Evolutionary conservation across 2,888 invertebrate genomes (phyloP), one percentile per base, ranked within the genome.

Genomic region (Malthinus seriepunctatus): DNA sequence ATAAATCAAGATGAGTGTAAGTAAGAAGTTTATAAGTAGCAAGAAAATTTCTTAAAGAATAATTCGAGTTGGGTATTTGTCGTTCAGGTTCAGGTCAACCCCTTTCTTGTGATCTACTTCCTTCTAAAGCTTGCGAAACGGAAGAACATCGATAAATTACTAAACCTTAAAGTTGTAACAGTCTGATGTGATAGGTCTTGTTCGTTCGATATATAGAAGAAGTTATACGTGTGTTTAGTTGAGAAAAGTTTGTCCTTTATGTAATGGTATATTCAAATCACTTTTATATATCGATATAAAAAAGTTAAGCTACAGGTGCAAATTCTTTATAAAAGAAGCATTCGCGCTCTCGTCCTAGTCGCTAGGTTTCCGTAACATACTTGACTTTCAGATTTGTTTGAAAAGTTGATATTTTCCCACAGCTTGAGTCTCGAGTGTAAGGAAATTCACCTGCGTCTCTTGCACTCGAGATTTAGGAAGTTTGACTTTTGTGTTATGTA

Each of bases 371-470:
- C 47, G 53, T 46, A 63, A 67, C 60, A 68, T 57, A 67, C 64
- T 68, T 68, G 68, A 69, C 66, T 67, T 68, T 67, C 63, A 69
- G 67, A 68, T 68, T 69, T 69, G 67, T 67, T 65, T 61, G 63
- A 63, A 66, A 67, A 66, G 56, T 69, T 67, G 33, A 57, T 59
- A 63, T 65, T 64, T 61, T 64, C 23, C 23, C 23, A 23, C 23
- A 23, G 23, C 23, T 64, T 59, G 53, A 44, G 61, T 66, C 58
- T 56, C 64, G 52, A 60, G 64, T 68, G 66, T 56, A 65, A 63
- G 62, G 59, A 55, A 56, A 57, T 54, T 50, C 68, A 68, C 67
- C 68, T 68, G 68, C 65, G 62, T 44, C 68, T 12, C 5, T 47
- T 32, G 44, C 48, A 52, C 35, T 53, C 38, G 52, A 39, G 31